A percentile compares a stretch with the other conserved stretches of the same genome.
Conservation (phyloP, 2,797 vertebrate genomes). For the Myotis planiceps region DNA sequence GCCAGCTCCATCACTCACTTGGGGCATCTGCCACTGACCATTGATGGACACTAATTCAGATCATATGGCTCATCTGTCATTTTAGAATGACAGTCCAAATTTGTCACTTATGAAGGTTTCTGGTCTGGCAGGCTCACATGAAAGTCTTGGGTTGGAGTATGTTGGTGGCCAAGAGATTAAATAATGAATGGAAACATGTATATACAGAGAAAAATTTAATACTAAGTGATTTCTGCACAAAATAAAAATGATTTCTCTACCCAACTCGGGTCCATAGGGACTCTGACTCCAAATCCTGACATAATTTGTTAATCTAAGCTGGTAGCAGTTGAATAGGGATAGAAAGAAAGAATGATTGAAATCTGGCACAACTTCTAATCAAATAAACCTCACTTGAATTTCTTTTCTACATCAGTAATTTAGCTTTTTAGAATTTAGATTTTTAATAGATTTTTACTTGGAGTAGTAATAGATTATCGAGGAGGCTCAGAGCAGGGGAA, state of each 20-base stretch:
- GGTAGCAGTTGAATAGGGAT: background rate
- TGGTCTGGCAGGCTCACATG: background rate
- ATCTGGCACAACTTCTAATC: background rate
- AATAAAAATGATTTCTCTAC: background rate
- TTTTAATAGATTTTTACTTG: background rate
- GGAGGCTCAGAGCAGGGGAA: background rate
- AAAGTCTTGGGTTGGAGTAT: background rate
- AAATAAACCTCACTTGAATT: background rate
- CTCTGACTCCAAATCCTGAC: background rate
- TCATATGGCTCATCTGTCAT: background rate
- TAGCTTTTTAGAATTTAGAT: background rate
- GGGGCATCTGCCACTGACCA: constrained; percentile 2
- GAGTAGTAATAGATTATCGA: background rate
- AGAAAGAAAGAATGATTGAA: background rate
- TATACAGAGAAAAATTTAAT: background rate
- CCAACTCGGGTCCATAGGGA: background rate
- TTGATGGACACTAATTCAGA: background rate
- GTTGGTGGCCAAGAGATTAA: background rate
- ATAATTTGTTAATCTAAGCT: background rate
- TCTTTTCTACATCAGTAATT: background rate
- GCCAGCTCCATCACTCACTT: background rate
- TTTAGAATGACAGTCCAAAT: background rate
- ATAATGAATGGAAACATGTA: background rate
- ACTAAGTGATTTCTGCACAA: background rate
- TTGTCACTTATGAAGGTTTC: background rate